These are phyloP conservation scores for Axea sp. DNA, from an alignment of 2,888 invertebrate species.

Conservation along the genomic window DNA sequence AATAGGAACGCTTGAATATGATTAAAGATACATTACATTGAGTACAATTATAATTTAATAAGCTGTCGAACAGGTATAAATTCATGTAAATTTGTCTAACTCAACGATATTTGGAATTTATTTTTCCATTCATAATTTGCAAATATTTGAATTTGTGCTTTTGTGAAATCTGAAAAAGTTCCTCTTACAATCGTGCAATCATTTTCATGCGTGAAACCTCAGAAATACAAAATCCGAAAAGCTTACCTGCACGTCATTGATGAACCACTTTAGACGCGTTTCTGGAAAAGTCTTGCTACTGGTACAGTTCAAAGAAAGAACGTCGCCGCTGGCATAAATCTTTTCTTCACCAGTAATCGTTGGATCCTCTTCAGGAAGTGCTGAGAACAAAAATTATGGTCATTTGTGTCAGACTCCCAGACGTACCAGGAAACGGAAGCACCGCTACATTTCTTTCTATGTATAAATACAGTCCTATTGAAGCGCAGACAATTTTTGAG, in stretches of 20 bases:
- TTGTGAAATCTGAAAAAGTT: no score
- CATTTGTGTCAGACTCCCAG: slow-evolving; percentile 55
- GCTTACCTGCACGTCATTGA: slow-evolving; percentile 80
- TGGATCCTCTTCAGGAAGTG: slow-evolving; percentile 79
- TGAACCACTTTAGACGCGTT: slow-evolving; percentile 80
- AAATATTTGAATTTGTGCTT: no score
- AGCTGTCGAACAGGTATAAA: no score
- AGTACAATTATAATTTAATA: no score
- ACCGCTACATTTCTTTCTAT: slow-evolving; percentile 34
- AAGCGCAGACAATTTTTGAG: slow-evolving; percentile 29
- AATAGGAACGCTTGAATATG: no score
- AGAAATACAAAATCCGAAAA: no score
- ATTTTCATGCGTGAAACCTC: no score
- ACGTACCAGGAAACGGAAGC: slow-evolving; percentile 49
- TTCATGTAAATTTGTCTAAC: no score
- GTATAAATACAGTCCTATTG: slow-evolving; percentile 41
- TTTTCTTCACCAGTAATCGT: slow-evolving; percentile 80
- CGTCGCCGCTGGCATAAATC: slow-evolving; percentile 80
- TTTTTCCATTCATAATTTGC: no score
- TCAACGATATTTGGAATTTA: no score
- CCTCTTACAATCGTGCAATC: no score
- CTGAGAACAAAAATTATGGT: slow-evolving; percentile 72
- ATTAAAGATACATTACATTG: no score
- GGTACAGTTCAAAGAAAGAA: slow-evolving; percentile 81
- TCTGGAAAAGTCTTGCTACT: slow-evolving; percentile 80